Evolutionary conservation across 2,888 invertebrate genomes (phyloP), one percentile per base, ranked within the genome.

Genomic region (Dione juno): DNA sequence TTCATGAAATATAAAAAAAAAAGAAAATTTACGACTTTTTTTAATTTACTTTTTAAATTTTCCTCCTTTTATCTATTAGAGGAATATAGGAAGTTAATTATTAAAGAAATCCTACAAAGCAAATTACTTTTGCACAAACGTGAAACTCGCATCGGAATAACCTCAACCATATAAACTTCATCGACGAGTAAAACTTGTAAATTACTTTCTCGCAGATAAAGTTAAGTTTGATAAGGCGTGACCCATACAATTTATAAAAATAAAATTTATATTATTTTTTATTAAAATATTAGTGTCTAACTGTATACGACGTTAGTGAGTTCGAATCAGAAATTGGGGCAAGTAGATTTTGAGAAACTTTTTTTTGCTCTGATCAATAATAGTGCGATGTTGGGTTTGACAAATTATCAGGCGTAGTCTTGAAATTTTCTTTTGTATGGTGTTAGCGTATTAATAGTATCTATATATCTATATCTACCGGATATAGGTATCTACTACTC

Each of bases 121-220:
- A 61, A 61, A 61, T 45, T 45, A 45, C 43, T 28, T 61, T 11
- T 6, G n/a, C 21, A 28, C 28, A 61, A 43, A 10, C 21, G 10
- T 28, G 43, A 61, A 61, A 43, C 43, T 61, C 43, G 7, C 59
- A 45, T 61, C 28, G 43, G 28, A 43, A n/a, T 16, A 14, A 28
- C 59, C n/a, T 28, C 28, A 3, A 28, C 5, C 61, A 45, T 61
- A 61, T 28, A 61, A 61, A 61, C 28, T 61, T 61, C 11, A 61
- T 28, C 7, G 28, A 28, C 43, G 43, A 43, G 14, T 45, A 61
- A 45, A 61, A 61, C n/a, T 61, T 45, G 11, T n/a, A n/a, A 28
- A 45, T 61, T 45, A 61, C 10, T 61, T 61, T 43, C 11, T 45
- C 28, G 7, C 1, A 45, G 61, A 61, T n/a, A 61, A 45, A 61